A percentile compares a stretch with the other conserved stretches of the same genome.
These are phyloP conservation scores for Balanococcus diminutus DNA, from an alignment of 2,888 invertebrate genomes.

Conservation along the genomic window DNA sequence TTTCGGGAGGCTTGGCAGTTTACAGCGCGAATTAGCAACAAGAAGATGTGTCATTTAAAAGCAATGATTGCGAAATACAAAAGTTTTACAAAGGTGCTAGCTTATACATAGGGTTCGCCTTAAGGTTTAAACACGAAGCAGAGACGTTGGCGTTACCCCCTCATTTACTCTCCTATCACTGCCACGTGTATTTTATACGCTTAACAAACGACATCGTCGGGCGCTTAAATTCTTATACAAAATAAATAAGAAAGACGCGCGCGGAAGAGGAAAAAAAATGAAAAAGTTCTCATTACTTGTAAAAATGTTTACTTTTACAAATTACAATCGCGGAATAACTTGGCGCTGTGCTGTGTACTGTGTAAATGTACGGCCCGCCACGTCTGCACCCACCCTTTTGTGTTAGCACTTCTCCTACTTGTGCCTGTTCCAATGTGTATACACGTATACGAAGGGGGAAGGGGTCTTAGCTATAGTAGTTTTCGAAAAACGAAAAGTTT, in stretches of 20 bases:
- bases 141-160: neutral
- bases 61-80: neutral
- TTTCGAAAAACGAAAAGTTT: conserved; percentile 4
- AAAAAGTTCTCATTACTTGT: conserved; percentile 21
- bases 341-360: neutral
- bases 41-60: neutral
- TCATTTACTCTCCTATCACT: too few relatives aligned
- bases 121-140: neutral
- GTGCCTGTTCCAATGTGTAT: too few relatives aligned
- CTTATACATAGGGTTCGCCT: neutral
- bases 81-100: neutral
- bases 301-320: conserved; percentile 35
- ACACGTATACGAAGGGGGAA: neutral
- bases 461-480: neutral
- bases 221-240: conserved; percentile 22
- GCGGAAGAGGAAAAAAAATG: neutral
- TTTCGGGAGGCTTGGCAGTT: neutral
- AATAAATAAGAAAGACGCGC: conserved; percentile 26
- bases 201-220: neutral
- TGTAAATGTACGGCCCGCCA: neutral
- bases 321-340: conserved; percentile 15
- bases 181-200: neutral
- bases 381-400: neutral
- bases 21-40: too few relatives aligned
- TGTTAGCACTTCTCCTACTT: too few relatives aligned